These are phyloP conservation scores for Lagenorhynchus albirostris DNA, from an alignment of 2,113 vertebrate species.

Conservation along the genomic window DNA sequence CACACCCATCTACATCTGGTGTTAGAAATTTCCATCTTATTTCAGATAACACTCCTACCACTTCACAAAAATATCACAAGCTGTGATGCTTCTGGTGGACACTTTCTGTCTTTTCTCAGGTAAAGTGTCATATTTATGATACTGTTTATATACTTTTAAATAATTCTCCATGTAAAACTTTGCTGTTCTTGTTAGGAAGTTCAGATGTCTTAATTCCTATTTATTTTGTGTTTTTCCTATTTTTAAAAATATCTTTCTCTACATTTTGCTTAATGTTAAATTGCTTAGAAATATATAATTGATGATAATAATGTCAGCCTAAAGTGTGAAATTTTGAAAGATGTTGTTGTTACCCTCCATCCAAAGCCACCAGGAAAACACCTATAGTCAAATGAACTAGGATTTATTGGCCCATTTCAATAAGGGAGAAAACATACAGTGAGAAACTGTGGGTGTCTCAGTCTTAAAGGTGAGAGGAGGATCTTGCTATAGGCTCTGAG, in stretches of 20 bases:
- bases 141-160: background rate
- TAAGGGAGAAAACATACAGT: background rate
- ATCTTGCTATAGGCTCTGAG: background rate
- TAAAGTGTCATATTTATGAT: background rate
- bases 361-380: background rate
- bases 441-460: background rate
- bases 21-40: background rate
- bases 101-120: background rate
- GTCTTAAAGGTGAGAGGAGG: background rate
- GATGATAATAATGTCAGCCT: background rate
- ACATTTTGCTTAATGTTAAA: background rate
- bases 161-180: background rate
- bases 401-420: background rate
- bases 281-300: background rate
- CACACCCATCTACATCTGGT: no score
- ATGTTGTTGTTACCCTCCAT: background rate
- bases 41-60: background rate
- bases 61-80: background rate
- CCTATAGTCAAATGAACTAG: background rate
- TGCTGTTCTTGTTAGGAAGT: background rate
- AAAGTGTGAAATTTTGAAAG: background rate
- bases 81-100: background rate
- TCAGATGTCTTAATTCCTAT: background rate
- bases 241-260: background rate
- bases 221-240: background rate